phyloP scores from a whole-genome alignment of 2,888 invertebrate species.

The Macaria liturata region DNA sequence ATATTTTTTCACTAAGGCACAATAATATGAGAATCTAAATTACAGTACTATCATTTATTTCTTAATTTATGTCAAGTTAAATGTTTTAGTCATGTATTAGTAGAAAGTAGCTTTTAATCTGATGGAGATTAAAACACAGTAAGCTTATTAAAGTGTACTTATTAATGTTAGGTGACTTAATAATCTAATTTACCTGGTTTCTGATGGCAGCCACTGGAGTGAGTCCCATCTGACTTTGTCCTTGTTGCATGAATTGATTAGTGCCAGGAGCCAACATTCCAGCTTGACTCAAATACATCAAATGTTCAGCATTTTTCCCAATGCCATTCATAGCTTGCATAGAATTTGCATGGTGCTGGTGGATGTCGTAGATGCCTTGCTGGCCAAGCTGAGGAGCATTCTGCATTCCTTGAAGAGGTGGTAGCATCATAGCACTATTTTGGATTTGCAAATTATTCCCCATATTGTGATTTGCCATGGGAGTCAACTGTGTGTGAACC shows the following conservation, averaged over 20 bases:
- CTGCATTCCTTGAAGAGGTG: constrained; percentile 75
- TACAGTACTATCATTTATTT: too few relatives aligned
- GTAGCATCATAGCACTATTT: constrained; percentile 78
- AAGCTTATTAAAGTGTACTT: too few relatives aligned
- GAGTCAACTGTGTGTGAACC: constrained; percentile 82
- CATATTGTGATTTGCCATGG: constrained; percentile 76
- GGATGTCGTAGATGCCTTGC: constrained; percentile 78
- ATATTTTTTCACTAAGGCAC: too few relatives aligned
- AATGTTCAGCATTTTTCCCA: constrained; percentile 76
- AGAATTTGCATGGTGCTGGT: constrained; percentile 73
- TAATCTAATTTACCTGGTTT: constrained; percentile 67
- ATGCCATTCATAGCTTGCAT: constrained; percentile 81
- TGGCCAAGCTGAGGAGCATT: constrained; percentile 79
- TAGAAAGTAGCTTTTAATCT: too few relatives aligned
- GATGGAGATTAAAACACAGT: too few relatives aligned
- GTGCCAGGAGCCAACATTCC: constrained; percentile 84
- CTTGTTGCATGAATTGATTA: constrained; percentile 84
- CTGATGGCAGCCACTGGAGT: constrained; percentile 76
- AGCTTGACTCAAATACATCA: constrained; percentile 78
- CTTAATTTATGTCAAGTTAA: too few relatives aligned
- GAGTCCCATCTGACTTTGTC: constrained; percentile 83
- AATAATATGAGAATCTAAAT: too few relatives aligned
- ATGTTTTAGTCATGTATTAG: too few relatives aligned
- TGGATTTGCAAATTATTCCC: constrained; percentile 72
- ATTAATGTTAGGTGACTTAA: not conserved